phyloP scores from a whole-genome alignment of 2,113 vertebrate species.

The Hystrix cristata region DNA sequence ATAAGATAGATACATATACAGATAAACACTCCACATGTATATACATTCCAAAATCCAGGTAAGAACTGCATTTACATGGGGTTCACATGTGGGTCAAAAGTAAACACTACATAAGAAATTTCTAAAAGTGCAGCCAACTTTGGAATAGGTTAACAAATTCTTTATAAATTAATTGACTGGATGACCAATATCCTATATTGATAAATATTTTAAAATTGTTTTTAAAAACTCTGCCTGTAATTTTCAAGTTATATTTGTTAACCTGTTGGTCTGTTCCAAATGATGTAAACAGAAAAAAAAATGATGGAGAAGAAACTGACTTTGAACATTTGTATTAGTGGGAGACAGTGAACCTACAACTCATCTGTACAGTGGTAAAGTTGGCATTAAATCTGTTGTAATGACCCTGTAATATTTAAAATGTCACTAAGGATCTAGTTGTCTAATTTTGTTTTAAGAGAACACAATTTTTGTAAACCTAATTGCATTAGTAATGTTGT shows the following conservation, averaged over 20 bases:
- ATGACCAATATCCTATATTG: constrained; percentile 75
- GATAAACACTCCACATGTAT: background rate
- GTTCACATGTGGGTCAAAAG: constrained; percentile 43
- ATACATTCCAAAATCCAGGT: constrained; percentile 55
- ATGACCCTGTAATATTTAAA: background rate
- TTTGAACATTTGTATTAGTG: constrained; percentile 21
- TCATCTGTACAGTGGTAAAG: background rate
- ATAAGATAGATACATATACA: background rate
- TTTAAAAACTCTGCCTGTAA: constrained; percentile 18
- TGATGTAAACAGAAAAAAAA: background rate
- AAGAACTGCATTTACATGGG: constrained; percentile 68
- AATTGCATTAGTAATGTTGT: background rate
- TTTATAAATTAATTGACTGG: constrained; percentile 74
- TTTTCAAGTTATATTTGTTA: constrained; percentile 71
- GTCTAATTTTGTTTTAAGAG: constrained; percentile 17
- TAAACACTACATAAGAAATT: constrained; percentile 41
- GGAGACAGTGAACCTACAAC: background rate
- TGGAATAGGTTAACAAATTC: constrained; percentile 67
- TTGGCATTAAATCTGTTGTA: background rate
- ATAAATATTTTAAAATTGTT: constrained; percentile 11
- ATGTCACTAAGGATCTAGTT: background rate
- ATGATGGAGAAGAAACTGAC: background rate
- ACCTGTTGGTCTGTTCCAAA: constrained; percentile 60
- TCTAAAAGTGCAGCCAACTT: constrained; percentile 33
- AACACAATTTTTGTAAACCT: background rate